A percentile compares a stretch with the other conserved stretches of the same genome.
Conservation (phyloP, 1,140 invertebrate species). For the Oncopodura yosiiana region DNA sequence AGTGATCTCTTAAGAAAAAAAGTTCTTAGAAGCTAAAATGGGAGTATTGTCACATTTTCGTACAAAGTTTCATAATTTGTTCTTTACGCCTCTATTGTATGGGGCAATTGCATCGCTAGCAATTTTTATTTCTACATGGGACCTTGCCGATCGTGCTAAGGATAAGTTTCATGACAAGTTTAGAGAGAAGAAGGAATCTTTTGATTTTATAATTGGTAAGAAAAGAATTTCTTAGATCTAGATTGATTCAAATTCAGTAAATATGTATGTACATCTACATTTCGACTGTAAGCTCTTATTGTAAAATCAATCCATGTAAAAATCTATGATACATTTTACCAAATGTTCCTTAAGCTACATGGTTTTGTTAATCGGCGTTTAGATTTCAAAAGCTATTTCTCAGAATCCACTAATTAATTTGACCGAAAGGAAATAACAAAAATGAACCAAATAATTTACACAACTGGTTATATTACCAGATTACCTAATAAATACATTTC, state of each 20-base stretch:
- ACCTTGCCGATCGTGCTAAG: slow-evolving; percentile 4
- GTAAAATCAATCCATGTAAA: neutral
- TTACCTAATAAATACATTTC: too few species aligned
- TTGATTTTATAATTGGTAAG: slow-evolving; percentile 12
- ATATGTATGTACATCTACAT: neutral
- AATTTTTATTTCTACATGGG: slow-evolving; percentile 22
- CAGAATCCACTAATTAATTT: too few species aligned
- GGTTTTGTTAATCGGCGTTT: too few species aligned
- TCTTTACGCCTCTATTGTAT: slow-evolving; percentile 21
- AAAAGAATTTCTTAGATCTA: too few species aligned
- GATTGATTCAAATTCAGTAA: too few species aligned
- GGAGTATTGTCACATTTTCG: slow-evolving; percentile 23
- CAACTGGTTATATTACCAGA: too few species aligned
- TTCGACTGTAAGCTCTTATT: neutral
- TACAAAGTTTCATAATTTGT: slow-evolving; percentile 18
- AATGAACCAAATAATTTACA: too few species aligned
- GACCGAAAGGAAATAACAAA: too few species aligned
- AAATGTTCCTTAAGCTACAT: too few species aligned
- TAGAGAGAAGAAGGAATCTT: neutral
- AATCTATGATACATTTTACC: too few species aligned
- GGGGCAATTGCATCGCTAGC: slow-evolving; percentile 22
- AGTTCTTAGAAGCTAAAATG: slow-evolving; percentile 13
- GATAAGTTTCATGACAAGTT: neutral
- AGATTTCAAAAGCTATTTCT: too few species aligned
- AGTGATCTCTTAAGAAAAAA: neutral